These are phyloP conservation scores for Rhingia rostrata DNA, from an alignment of 2,888 invertebrate genomes.

Conservation along the genomic window DNA sequence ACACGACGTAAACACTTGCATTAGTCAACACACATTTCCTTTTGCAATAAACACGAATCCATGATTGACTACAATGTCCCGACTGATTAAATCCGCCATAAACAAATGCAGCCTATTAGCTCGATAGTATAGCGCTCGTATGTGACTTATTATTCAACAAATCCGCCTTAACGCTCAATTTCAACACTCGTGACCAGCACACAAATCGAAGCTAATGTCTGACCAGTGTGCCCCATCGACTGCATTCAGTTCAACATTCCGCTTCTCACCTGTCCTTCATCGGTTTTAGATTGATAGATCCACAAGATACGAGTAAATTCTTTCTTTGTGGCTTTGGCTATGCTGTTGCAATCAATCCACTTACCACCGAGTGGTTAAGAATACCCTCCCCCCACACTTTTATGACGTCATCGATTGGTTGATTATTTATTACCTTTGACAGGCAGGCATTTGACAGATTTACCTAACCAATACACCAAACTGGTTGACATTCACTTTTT, in stretches of 20 bases:
- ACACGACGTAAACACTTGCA: too few relatives aligned
- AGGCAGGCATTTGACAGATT: constrained; percentile 37
- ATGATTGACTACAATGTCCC: too few relatives aligned
- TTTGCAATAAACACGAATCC: too few relatives aligned
- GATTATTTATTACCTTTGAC: constrained; percentile 39
- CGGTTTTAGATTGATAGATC: neutral
- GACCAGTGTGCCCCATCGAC: neutral
- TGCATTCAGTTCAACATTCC: constrained; percentile 36
- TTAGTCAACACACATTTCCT: too few relatives aligned
- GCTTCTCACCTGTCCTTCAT: constrained; percentile 33
- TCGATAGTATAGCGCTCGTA: too few relatives aligned
- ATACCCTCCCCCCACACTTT: constrained; percentile 1
- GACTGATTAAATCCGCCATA: too few relatives aligned
- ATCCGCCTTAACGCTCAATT: too few relatives aligned
- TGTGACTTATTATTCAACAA: too few relatives aligned
- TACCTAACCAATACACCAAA: constrained; percentile 7
- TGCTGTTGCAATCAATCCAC: constrained; percentile 1
- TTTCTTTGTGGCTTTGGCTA: neutral
- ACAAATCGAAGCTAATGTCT: too few relatives aligned
- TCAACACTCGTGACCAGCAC: too few relatives aligned
- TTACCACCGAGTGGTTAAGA: constrained; percentile 1
- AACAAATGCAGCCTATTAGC: too few relatives aligned
- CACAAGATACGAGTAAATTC: constrained; percentile 1
- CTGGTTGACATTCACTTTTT: constrained; percentile 65
- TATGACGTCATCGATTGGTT: constrained; percentile 44